Evolutionary conservation across 2,797 vertebrate genomes (phyloP).

Genomic region (Xenopus petersii): DNA sequence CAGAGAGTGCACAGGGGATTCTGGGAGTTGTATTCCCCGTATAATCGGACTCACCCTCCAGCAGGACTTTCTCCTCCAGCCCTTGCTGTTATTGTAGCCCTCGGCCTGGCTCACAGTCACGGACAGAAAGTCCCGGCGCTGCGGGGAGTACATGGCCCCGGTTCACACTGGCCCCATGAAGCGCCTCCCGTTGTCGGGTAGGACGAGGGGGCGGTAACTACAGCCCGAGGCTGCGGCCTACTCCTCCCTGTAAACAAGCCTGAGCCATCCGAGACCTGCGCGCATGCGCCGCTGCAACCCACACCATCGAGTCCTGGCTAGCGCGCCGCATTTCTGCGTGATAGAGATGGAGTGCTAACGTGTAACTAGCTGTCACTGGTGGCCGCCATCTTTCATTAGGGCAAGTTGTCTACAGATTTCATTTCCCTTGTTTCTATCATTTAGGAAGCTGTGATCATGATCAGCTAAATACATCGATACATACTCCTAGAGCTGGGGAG

Average conservation of each 20-base stretch:
- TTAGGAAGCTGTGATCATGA: too few relatives aligned
- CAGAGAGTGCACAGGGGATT: too few relatives aligned
- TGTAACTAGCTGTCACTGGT: background rate
- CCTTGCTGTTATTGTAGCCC: conserved; percentile 77
- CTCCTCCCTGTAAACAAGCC: background rate
- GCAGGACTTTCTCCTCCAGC: conserved; percentile 81
- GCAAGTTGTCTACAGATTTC: background rate
- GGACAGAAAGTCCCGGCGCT: conserved; percentile 80
- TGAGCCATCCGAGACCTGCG: conserved; percentile 7
- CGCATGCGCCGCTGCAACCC: conserved; percentile 23
- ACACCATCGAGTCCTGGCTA: background rate
- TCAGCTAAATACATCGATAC: too few relatives aligned
- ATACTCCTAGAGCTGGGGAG: too few relatives aligned
- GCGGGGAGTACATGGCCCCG: conserved; percentile 66
- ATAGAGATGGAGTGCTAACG: background rate
- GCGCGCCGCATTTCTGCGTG: background rate
- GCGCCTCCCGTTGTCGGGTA: background rate
- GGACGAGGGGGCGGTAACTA: conserved; percentile 23
- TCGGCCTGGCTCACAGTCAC: conserved; percentile 71
- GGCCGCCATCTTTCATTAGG: conserved; percentile 19
- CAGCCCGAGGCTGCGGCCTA: background rate
- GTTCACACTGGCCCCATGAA: conserved; percentile 1
- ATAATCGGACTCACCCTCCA: conserved; percentile 73
- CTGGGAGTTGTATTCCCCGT: too few relatives aligned
- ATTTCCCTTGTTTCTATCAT: too few relatives aligned